Conservation (phyloP, 1,140 invertebrate species). For the Procambarus clarkii region DNA sequence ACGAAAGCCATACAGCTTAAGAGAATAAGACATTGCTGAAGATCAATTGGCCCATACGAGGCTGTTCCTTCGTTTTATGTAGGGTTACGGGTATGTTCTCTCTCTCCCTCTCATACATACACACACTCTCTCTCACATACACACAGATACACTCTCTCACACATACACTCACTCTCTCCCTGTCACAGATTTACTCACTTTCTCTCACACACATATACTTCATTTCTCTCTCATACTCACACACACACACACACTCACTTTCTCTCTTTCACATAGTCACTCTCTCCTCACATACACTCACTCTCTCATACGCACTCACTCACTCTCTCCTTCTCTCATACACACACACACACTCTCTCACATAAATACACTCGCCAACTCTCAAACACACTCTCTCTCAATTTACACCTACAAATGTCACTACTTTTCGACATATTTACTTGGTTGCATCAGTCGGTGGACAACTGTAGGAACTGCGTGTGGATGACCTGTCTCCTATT, state of each 20-base stretch:
- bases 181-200: background rate
- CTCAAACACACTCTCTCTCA: background rate
- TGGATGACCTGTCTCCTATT: background rate
- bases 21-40: background rate
- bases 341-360: background rate
- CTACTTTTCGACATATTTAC: too few species aligned
- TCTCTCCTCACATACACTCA: too few species aligned
- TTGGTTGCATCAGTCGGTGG: too few species aligned
- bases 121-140: too few species aligned
- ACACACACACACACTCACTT: background rate
- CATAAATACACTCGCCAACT: background rate
- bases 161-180: too few species aligned
- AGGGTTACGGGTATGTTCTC: background rate
- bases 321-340: background rate
- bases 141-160: too few species aligned
- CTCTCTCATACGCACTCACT: too few species aligned
- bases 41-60: too few species aligned
- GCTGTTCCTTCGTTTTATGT: too few species aligned
- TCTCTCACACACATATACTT: background rate
- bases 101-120: too few species aligned
- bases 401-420: background rate
- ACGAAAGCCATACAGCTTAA: background rate
- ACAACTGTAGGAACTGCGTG: background rate
- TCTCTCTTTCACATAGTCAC: background rate
- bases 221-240: background rate